These are phyloP conservation scores for Drosophila sproati DNA, from an alignment of 1,140 invertebrate genomes.

Conservation along the genomic window DNA sequence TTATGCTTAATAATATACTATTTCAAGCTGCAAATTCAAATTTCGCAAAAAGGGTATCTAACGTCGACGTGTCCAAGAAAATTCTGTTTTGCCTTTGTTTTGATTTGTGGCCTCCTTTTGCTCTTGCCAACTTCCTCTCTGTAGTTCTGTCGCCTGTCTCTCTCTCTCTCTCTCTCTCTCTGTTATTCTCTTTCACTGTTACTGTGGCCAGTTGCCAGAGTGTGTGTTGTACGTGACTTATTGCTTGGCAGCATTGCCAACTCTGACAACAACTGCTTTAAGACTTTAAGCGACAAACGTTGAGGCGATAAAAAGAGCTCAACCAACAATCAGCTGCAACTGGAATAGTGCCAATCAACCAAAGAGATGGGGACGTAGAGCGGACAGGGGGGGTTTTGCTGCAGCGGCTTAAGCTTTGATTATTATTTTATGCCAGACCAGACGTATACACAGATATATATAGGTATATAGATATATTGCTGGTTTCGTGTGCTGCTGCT, in stretches of 20 bases:
- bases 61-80: too few relatives aligned
- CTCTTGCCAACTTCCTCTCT: background rate
- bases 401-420: slow-evolving; percentile 49
- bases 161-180: slow-evolving; percentile 8
- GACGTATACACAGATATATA: background rate
- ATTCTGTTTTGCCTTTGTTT: too few relatives aligned
- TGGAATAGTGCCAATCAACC: slow-evolving; percentile 57
- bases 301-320: slow-evolving; percentile 50
- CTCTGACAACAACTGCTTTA: slow-evolving; percentile 16
- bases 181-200: background rate
- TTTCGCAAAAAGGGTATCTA: too few relatives aligned
- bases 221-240: slow-evolving; percentile 70
- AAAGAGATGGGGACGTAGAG: background rate
- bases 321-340: slow-evolving; percentile 50
- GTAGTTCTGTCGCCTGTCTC: background rate
- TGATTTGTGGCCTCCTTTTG: background rate
- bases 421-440: slow-evolving; percentile 12
- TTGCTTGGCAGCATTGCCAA: slow-evolving; percentile 67
- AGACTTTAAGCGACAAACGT: slow-evolving; percentile 44
- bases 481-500: slow-evolving; percentile 7
- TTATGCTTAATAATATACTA: too few relatives aligned
- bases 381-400: background rate
- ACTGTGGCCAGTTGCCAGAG: slow-evolving; percentile 30
- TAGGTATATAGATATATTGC: slow-evolving; percentile 3
- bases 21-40: too few relatives aligned